Evolutionary conservation across 2,113 vertebrate genomes (phyloP).

Genomic region (Odocoileus hemionus): DNA sequence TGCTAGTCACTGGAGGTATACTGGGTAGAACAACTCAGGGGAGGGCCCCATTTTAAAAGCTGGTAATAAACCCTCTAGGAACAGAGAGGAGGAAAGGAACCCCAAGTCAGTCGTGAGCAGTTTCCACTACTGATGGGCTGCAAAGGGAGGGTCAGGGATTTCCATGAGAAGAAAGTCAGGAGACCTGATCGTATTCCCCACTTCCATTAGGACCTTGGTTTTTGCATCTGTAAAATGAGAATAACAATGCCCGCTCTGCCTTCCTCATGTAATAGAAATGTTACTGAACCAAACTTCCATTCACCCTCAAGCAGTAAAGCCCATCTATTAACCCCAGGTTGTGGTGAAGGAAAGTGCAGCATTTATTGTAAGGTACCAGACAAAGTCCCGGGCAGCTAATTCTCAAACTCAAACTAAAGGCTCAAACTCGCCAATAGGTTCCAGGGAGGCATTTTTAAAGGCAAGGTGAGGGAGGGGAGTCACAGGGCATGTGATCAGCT

Average conservation of each 20-base stretch:
- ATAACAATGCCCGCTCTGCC: background rate
- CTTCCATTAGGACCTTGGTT: background rate
- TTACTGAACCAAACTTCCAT: background rate
- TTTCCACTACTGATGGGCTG: background rate
- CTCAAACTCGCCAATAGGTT: background rate
- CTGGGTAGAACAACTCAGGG: background rate
- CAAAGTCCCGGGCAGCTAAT: background rate
- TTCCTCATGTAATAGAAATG: background rate
- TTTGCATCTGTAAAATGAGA: background rate
- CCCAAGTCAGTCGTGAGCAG: background rate
- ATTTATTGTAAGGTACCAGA: background rate
- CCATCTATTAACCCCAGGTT: background rate
- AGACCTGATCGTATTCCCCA: background rate
- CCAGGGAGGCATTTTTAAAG: background rate
- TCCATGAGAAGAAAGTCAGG: background rate
- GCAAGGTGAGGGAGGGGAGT: background rate
- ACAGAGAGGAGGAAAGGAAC: background rate
- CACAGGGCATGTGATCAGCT: background rate
- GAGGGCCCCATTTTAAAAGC: background rate
- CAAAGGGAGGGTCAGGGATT: background rate
- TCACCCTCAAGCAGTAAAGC: background rate
- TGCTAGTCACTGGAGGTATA: background rate
- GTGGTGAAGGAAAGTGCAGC: background rate
- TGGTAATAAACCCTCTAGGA: background rate
- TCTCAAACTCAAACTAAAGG: background rate